These are phyloP conservation scores for Solenopsis invicta DNA, from an alignment of 1,140 invertebrate species.

Conservation along the genomic window DNA sequence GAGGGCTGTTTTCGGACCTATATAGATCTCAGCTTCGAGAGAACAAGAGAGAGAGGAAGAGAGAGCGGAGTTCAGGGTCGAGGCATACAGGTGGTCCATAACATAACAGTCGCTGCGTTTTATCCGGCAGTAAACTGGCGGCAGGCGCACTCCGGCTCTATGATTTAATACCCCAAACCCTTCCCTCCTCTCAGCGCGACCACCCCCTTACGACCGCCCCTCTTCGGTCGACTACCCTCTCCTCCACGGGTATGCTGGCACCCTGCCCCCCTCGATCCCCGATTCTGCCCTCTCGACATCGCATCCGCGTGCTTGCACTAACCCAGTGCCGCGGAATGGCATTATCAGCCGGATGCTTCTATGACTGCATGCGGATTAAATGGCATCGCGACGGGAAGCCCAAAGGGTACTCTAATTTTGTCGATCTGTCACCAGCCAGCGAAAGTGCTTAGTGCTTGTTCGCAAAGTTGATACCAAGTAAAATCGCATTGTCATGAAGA, in stretches of 20 bases:
- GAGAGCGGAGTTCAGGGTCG: constrained; percentile 85
- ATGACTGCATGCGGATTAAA: constrained; percentile 73
- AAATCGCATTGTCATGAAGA: not conserved
- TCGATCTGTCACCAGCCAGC: constrained; percentile 36
- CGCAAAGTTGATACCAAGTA: not conserved
- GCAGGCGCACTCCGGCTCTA: constrained; percentile 85
- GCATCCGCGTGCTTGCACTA: constrained; percentile 76
- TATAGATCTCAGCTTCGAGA: constrained; percentile 82
- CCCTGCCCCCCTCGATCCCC: constrained; percentile 27
- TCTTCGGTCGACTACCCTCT: constrained; percentile 66
- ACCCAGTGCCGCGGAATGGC: constrained; percentile 76
- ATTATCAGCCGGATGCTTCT: constrained; percentile 77
- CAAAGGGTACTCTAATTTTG: constrained; percentile 66
- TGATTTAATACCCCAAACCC: constrained; percentile 86
- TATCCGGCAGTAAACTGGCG: constrained; percentile 87
- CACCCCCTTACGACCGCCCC: constrained; percentile 72
- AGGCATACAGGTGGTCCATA: constrained; percentile 88
- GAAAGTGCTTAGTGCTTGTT: constrained; percentile 1
- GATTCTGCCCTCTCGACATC: constrained; percentile 65
- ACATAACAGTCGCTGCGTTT: constrained; percentile 87
- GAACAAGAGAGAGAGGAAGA: constrained; percentile 71
- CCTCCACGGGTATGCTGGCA: constrained; percentile 46
- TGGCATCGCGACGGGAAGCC: constrained; percentile 61
- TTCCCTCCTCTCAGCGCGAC: constrained; percentile 67
- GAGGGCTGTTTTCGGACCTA: constrained; percentile 79